These are phyloP conservation scores for Panonychus citri DNA, from an alignment of 1,140 invertebrate species.

Conservation along the genomic window DNA sequence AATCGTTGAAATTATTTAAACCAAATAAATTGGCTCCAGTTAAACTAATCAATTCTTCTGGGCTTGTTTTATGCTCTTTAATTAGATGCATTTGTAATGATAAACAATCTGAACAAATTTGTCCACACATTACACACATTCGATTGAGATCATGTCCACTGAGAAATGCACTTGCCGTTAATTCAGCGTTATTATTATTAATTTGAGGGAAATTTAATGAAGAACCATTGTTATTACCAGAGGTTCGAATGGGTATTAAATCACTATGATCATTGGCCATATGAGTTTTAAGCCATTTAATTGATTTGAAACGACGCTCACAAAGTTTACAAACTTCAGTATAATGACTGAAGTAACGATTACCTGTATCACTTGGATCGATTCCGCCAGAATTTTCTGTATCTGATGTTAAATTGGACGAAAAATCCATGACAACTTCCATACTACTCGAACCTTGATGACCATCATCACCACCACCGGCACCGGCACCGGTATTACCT, in stretches of 20 bases:
- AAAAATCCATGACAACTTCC: neutral
- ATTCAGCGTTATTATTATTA: neutral
- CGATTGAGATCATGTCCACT: neutral
- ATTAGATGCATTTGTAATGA: constrained; percentile 31
- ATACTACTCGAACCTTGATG: neutral
- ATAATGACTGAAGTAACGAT: constrained; percentile 40
- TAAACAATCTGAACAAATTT: constrained; percentile 26
- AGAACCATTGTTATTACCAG: neutral
- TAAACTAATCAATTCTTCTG: constrained; percentile 16
- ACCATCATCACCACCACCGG: neutral
- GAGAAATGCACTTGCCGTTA: neutral
- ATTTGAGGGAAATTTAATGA: neutral
- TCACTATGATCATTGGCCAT: constrained; percentile 61
- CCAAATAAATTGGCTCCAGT: constrained; percentile 6
- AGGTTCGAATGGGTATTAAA: constrained; percentile 13
- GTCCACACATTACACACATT: constrained; percentile 28
- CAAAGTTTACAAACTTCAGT: constrained; percentile 65
- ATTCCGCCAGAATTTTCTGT: neutral
- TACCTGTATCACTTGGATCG: constrained; percentile 21
- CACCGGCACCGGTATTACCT: neutral
- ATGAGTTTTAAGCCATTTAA: constrained; percentile 70
- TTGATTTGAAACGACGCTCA: constrained; percentile 57
- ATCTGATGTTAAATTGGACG: neutral
- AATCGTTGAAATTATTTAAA: constrained; percentile 10
- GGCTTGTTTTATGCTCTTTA: constrained; percentile 26